Conservation (phyloP, 2,888 invertebrate species). For the Arrhopalites spinosus region DNA sequence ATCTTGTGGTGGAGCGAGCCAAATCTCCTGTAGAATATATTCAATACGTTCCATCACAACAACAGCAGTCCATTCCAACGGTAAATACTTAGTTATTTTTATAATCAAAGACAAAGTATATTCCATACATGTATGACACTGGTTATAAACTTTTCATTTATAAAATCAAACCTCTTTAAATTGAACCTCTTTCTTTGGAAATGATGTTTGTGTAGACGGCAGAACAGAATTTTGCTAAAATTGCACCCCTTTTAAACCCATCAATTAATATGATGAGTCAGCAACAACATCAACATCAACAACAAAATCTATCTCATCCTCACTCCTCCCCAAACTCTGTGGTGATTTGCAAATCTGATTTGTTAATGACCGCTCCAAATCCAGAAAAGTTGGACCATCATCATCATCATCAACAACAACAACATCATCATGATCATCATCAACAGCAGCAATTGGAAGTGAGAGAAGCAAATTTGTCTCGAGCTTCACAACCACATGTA, state of each 20-base stretch:
- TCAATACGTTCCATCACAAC: slow-evolving; percentile 16
- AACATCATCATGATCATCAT: slow-evolving; percentile 35
- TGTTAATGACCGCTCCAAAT: slow-evolving; percentile 47
- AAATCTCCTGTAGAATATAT: slow-evolving; percentile 50
- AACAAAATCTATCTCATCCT: slow-evolving; percentile 4
- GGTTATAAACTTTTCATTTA: too few species aligned
- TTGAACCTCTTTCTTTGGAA: too few species aligned
- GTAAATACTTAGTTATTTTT: too few species aligned
- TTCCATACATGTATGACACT: too few species aligned
- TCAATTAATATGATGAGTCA: slow-evolving; percentile 39
- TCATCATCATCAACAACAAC: slow-evolving; percentile 23
- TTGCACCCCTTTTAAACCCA: slow-evolving; percentile 53
- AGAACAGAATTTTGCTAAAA: slow-evolving; percentile 54
- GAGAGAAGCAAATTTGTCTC: slow-evolving; percentile 6
- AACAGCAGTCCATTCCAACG: slow-evolving; percentile 32
- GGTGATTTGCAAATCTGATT: slow-evolving; percentile 41
- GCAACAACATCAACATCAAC: slow-evolving; percentile 30
- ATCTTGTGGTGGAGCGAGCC: slow-evolving; percentile 52
- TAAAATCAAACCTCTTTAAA: too few species aligned
- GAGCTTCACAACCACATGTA: slow-evolving; percentile 1
- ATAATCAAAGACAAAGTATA: too few species aligned
- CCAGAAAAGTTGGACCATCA: slow-evolving; percentile 44
- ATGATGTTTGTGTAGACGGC: too few species aligned
- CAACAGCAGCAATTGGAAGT: neutral
- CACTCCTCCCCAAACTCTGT: slow-evolving; percentile 34